phyloP scores from a whole-genome alignment of 2,797 vertebrate species.

The Enoplosus armatus region DNA sequence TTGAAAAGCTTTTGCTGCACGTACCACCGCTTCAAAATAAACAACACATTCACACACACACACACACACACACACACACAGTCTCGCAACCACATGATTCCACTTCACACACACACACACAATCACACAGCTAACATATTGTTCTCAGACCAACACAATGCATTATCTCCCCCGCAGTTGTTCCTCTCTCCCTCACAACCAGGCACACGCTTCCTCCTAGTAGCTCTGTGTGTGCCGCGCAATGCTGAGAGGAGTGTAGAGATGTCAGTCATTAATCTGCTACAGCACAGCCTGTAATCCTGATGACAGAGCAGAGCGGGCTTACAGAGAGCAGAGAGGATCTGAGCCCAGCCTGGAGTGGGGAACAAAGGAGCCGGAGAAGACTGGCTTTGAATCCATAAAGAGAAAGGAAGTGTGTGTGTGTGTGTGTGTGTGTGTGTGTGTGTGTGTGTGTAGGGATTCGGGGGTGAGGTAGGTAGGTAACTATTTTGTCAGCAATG shows the following conservation, averaged over 20 bases:
- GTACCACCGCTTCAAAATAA: conserved; percentile 49
- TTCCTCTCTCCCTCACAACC: conserved; percentile 71
- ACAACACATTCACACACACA: conserved; percentile 42
- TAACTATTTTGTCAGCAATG: conserved; percentile 80
- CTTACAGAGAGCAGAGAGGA: conserved; percentile 80
- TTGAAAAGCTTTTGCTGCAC: conserved; percentile 46
- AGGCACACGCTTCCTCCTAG: conserved; percentile 56
- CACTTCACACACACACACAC: conserved; percentile 42
- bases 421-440: conserved; percentile 22
- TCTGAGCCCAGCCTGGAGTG: conserved; percentile 82
- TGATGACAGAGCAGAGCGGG: conserved; percentile 81
- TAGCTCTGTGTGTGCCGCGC: conserved; percentile 61
- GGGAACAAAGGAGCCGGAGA: conserved; percentile 81
- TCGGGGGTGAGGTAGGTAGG: conserved; percentile 66
- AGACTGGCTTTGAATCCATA: conserved; percentile 78
- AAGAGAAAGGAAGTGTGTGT: conserved; percentile 57
- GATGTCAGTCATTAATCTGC: conserved; percentile 86
- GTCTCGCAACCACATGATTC: conserved; percentile 13
- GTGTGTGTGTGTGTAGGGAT: conserved; percentile 27
- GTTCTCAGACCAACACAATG: conserved; percentile 74
- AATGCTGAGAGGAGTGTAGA: conserved; percentile 73
- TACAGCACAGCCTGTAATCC: conserved; percentile 82
- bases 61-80: conserved; percentile 13
- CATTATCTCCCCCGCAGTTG: conserved; percentile 77
- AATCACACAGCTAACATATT: conserved; percentile 72